Conservation (phyloP, 2,113 vertebrate genomes). For the Donacobius atricapilla region DNA sequence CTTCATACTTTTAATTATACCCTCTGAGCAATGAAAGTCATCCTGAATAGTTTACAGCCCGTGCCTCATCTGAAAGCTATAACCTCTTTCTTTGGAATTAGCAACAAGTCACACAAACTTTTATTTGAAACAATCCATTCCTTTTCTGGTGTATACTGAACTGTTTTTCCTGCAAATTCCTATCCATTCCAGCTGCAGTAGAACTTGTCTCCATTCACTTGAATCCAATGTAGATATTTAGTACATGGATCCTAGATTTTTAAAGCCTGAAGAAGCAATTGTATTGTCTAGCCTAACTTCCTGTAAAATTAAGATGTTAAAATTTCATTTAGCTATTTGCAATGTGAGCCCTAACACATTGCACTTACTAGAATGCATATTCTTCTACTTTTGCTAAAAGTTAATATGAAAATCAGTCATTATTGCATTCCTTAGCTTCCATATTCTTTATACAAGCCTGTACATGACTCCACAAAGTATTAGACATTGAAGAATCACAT, state of each 20-base stretch:
- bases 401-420: background rate
- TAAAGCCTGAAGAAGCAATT: background rate
- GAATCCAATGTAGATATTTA: background rate
- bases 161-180: slow-evolving; percentile 12
- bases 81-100: background rate
- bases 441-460: background rate
- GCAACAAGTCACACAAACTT: slow-evolving; percentile 41
- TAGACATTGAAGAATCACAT: background rate
- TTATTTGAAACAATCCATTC: slow-evolving; percentile 59
- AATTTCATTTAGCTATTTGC: background rate
- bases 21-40: slow-evolving; percentile 32
- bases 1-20: slow-evolving; percentile 53
- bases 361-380: background rate
- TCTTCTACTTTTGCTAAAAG: background rate
- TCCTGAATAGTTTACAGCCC: background rate
- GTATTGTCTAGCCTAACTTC: background rate
- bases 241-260: background rate
- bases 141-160: slow-evolving; percentile 29
- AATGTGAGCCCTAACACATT: background rate
- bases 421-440: background rate
- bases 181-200: slow-evolving; percentile 23
- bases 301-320: background rate
- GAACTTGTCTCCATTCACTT: background rate
- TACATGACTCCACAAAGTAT: background rate
- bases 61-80: background rate